Conservation (phyloP, 2,797 vertebrate species). For the Lates japonicus region DNA sequence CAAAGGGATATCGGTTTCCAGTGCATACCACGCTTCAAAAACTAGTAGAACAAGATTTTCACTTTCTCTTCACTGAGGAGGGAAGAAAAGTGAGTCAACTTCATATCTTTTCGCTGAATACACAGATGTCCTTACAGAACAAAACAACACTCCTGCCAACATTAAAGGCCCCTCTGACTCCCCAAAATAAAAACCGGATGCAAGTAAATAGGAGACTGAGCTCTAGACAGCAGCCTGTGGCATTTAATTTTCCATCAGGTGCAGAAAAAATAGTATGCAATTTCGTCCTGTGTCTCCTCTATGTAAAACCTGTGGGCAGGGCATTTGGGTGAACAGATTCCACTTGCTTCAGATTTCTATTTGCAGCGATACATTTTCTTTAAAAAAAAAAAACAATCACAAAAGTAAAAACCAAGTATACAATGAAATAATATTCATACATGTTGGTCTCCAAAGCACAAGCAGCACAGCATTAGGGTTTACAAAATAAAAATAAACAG, state of each 20-base stretch:
- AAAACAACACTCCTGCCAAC: conserved; percentile 63
- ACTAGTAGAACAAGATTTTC: conserved; percentile 80
- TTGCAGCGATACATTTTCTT: conserved; percentile 43
- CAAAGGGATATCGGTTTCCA: conserved; percentile 71
- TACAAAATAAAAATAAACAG: conserved; percentile 45
- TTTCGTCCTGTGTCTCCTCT: conserved; percentile 64
- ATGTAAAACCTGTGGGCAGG: conserved; percentile 75
- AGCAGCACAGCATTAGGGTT: conserved; percentile 13
- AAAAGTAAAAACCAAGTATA: conserved; percentile 42
- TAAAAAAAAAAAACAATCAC: conserved; percentile 19
- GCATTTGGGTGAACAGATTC: conserved; percentile 58
- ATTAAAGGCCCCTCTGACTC: conserved; percentile 58
- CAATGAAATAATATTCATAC: conserved; percentile 39
- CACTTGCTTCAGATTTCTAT: conserved; percentile 45
- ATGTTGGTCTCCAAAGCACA: conserved; percentile 28
- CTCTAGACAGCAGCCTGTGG: conserved; percentile 67
- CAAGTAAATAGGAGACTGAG: conserved; percentile 66
- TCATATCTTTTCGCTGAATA: conserved; percentile 71
- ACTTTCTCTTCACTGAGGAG: conserved; percentile 74
- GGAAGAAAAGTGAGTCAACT: conserved; percentile 70
- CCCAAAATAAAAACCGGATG: conserved; percentile 66
- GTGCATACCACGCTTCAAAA: conserved; percentile 65
- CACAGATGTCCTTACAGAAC: conserved; percentile 69
- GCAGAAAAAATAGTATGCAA: conserved; percentile 64
- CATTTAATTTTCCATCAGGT: conserved; percentile 73